Percentiles rank a stretch among this genome's conserved stretches.
These are phyloP conservation scores for Aphelinus certus DNA, from an alignment of 1,140 invertebrate species.

Conservation along the genomic window DNA sequence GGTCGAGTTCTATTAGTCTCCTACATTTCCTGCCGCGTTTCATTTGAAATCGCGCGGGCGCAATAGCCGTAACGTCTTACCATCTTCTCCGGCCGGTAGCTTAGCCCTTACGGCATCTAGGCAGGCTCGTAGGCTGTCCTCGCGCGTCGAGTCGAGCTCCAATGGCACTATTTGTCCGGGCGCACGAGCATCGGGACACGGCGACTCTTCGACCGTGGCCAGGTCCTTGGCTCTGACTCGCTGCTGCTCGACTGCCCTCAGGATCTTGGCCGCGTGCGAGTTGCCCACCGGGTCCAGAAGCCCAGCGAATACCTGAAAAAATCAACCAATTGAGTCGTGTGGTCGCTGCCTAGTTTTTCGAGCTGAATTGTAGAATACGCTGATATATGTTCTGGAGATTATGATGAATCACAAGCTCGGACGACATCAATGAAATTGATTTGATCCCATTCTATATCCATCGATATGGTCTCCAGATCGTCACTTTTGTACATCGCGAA, in stretches of 20 bases:
- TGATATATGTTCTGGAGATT: too few relatives aligned
- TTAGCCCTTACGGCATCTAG: slow-evolving; percentile 80
- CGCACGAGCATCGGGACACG: slow-evolving; percentile 54
- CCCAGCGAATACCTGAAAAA: slow-evolving; percentile 74
- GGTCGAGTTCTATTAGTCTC: neutral
- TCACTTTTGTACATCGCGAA: too few relatives aligned
- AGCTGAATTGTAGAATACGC: too few relatives aligned
- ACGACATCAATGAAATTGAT: too few relatives aligned
- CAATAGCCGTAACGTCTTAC: slow-evolving; percentile 59
- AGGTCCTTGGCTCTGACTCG: slow-evolving; percentile 61
- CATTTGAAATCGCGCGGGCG: too few relatives aligned
- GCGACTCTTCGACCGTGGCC: slow-evolving; percentile 46
- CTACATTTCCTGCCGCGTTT: neutral
- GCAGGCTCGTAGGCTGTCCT: slow-evolving; percentile 81
- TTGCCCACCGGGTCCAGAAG: slow-evolving; percentile 57
- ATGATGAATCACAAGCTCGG: too few relatives aligned
- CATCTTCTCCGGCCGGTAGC: slow-evolving; percentile 82
- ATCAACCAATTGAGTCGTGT: too few relatives aligned
- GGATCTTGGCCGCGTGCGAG: slow-evolving; percentile 68
- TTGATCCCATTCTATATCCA: too few relatives aligned
- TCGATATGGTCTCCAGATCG: too few relatives aligned
- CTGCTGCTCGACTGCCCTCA: slow-evolving; percentile 69
- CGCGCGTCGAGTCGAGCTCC: slow-evolving; percentile 80
- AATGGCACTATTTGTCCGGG: slow-evolving; percentile 73
- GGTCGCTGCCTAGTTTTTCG: too few relatives aligned